Percentiles rank a stretch among this genome's conserved stretches.
phyloP scores from a whole-genome alignment of 2,113 vertebrate genomes.

The pig (Sus scrofa) region DNA sequence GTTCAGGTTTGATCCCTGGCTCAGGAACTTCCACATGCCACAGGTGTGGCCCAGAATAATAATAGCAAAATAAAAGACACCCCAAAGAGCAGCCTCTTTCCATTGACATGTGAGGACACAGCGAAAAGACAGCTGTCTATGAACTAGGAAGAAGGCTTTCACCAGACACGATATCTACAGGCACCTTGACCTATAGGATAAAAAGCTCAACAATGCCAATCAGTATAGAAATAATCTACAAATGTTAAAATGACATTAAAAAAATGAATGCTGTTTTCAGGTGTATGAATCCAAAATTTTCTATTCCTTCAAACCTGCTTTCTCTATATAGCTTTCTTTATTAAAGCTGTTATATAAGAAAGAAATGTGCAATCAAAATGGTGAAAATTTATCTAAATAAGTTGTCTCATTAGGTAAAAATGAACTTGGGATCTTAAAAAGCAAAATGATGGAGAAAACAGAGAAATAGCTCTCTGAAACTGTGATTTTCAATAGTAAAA shows the following conservation, averaged over 20 bases:
- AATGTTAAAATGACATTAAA: neutral
- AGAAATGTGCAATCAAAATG: neutral
- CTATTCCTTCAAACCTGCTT: neutral
- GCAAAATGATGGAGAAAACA: conserved; percentile 10
- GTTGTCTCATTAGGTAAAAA: neutral
- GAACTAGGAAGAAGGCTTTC: neutral
- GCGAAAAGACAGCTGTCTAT: neutral
- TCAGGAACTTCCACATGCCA: too few species aligned
- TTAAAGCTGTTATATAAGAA: neutral
- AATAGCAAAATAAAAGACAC: neutral
- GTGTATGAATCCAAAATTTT: neutral
- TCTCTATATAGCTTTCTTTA: conserved; percentile 45
- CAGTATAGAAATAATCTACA: neutral
- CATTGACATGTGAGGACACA: neutral
- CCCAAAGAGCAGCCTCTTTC: neutral
- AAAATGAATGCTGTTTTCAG: neutral
- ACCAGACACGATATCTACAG: neutral
- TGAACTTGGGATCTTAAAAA: neutral
- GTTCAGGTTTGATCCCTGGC: too few species aligned
- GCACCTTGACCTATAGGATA: neutral
- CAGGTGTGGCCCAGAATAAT: too few species aligned
- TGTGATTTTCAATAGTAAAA: conserved; percentile 9
- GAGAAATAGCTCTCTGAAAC: neutral
- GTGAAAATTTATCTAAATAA: neutral
- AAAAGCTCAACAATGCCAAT: neutral